Conservation (phyloP, 2,888 invertebrate species). For the Caenorhabditis sp. region DNA sequence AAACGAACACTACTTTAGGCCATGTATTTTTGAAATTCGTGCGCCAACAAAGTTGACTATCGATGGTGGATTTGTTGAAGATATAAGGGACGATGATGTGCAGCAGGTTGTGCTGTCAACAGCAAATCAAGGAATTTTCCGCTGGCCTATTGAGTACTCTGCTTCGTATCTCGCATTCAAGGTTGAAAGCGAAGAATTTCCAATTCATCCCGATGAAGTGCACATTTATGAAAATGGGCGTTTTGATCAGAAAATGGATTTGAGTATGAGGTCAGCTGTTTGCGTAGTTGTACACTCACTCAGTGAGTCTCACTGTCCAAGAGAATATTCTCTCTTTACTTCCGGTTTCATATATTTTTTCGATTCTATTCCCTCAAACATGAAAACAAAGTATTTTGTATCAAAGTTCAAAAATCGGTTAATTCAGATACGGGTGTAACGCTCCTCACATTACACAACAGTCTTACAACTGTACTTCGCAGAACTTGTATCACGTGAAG, state of each 20-base stretch:
- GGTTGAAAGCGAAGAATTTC: conserved; percentile 57
- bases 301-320: no score
- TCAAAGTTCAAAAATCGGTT: no score
- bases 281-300: no score
- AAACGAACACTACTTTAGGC: conserved; percentile 31
- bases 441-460: conserved; percentile 58
- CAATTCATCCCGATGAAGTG: conserved; percentile 48
- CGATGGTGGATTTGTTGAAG: conserved; percentile 71
- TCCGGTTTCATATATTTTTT: no score
- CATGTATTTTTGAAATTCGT: conserved; percentile 56
- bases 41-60: conserved; percentile 60
- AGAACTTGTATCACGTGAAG: conserved; percentile 59
- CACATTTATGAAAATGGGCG: conserved; percentile 55
- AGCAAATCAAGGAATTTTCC: conserved; percentile 59
- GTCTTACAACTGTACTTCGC: conserved; percentile 60
- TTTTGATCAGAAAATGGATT: conserved; percentile 37
- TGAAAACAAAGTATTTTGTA: no score
- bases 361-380: no score
- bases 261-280: conserved; percentile 24
- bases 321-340: no score
- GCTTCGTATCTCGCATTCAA: conserved; percentile 39
- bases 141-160: conserved; percentile 53
- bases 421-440: conserved; percentile 64
- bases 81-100: conserved; percentile 64
- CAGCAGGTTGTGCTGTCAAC: conserved; percentile 37